A percentile compares a stretch with the other conserved stretches of the same genome.
These are phyloP conservation scores for Barnardius zonarius DNA, from an alignment of 2,113 vertebrate genomes.

Conservation along the genomic window DNA sequence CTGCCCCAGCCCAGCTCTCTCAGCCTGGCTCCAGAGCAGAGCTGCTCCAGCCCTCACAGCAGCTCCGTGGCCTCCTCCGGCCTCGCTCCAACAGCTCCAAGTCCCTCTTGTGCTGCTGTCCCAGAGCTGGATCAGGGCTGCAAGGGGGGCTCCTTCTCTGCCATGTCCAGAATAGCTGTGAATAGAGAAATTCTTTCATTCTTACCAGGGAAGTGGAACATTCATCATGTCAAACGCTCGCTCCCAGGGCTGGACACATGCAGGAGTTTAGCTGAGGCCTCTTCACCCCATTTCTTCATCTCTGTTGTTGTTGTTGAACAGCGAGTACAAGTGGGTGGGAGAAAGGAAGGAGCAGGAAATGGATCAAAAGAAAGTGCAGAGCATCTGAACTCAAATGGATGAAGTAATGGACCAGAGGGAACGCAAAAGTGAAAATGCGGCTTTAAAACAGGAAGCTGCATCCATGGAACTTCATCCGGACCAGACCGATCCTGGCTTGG, in stretches of 20 bases:
- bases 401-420: not conserved
- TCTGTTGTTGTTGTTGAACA: not conserved
- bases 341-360: not conserved
- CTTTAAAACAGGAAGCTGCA: not conserved
- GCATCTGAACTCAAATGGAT: not conserved
- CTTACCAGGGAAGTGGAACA: not conserved
- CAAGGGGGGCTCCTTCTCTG: not conserved
- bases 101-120: not conserved
- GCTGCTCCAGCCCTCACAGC: no score
- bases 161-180: not conserved
- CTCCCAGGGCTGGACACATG: not conserved
- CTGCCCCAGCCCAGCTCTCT: no score
- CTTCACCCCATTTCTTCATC: not conserved
- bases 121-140: not conserved
- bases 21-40: no score
- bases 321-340: not conserved
- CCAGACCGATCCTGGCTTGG: no score
- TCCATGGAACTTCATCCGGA: not conserved
- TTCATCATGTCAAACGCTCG: accelerated
- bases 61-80: not conserved
- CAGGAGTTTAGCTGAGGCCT: not conserved
- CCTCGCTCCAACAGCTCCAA: accelerated
- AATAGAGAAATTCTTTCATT: not conserved
- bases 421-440: accelerated
- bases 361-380: not conserved